These are phyloP conservation scores for Trachops cirrhosus DNA, from an alignment of 2,797 vertebrate species.

Conservation along the genomic window DNA sequence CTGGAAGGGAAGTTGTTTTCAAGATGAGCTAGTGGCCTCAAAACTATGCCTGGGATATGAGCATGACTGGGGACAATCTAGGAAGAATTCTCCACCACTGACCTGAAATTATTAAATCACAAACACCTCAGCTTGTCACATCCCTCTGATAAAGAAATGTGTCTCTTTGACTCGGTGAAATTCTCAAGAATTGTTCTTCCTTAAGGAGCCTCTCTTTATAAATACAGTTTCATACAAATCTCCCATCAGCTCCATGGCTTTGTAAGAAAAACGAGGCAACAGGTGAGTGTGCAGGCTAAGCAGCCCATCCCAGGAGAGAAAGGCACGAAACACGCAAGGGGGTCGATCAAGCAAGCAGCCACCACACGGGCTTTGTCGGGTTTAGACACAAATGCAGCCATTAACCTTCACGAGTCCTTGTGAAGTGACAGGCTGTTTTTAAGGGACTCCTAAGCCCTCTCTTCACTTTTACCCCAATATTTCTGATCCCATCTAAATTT, in stretches of 20 bases:
- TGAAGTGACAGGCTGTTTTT: background rate
- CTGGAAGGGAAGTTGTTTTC: slow-evolving; percentile 46
- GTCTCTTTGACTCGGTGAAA: slow-evolving; percentile 19
- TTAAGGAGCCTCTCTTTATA: slow-evolving; percentile 8
- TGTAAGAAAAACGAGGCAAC: background rate
- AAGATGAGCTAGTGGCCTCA: background rate
- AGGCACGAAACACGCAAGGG: background rate
- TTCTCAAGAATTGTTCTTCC: background rate
- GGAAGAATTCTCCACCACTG: background rate
- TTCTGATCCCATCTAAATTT: background rate
- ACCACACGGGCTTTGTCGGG: background rate
- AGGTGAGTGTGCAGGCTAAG: background rate
- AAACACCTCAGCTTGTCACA: background rate
- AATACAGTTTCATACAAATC: slow-evolving; percentile 3
- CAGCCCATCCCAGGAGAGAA: background rate
- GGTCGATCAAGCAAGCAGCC: background rate
- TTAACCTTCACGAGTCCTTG: background rate
- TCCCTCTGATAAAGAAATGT: background rate
- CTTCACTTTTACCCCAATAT: background rate
- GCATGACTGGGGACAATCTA: background rate
- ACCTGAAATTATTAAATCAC: background rate
- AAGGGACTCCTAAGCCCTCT: background rate
- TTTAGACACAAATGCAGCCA: background rate
- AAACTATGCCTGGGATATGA: background rate
- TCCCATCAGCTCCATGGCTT: background rate